These are phyloP conservation scores for Bombus terrestris DNA, from an alignment of 1,140 invertebrate species.

Conservation along the genomic window DNA sequence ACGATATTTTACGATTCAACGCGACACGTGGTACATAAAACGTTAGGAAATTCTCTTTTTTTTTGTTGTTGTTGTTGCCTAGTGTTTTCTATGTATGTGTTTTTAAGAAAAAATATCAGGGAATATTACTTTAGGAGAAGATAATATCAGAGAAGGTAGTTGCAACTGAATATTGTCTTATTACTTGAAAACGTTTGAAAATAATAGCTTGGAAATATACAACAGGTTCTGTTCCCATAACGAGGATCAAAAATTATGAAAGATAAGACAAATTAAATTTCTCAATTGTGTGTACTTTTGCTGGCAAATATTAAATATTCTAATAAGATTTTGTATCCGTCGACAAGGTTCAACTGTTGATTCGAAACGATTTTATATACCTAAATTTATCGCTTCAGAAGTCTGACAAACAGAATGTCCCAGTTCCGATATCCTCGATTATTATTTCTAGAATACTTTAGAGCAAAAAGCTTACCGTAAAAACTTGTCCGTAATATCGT, in stretches of 20 bases:
- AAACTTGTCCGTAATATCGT: background rate
- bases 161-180: too few relatives aligned
- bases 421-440: background rate
- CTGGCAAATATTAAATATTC: background rate
- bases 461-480: background rate
- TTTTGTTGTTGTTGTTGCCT: too few relatives aligned
- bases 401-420: background rate
- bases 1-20: too few relatives aligned
- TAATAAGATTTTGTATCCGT: background rate
- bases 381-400: background rate
- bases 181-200: background rate
- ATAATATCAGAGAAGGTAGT: too few relatives aligned
- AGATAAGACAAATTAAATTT: background rate
- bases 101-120: too few relatives aligned
- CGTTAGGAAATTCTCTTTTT: too few relatives aligned
- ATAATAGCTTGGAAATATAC: background rate
- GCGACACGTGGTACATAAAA: too few relatives aligned
- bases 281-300: background rate
- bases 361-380: background rate
- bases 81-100: too few relatives aligned
- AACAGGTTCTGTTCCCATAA: too few relatives aligned
- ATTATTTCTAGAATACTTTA: background rate
- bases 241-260: too few relatives aligned
- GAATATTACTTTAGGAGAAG: too few relatives aligned
- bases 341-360: background rate